Conservation (phyloP, 64 coral and sea anemone genomes). For the Anthopleura sola region DNA sequence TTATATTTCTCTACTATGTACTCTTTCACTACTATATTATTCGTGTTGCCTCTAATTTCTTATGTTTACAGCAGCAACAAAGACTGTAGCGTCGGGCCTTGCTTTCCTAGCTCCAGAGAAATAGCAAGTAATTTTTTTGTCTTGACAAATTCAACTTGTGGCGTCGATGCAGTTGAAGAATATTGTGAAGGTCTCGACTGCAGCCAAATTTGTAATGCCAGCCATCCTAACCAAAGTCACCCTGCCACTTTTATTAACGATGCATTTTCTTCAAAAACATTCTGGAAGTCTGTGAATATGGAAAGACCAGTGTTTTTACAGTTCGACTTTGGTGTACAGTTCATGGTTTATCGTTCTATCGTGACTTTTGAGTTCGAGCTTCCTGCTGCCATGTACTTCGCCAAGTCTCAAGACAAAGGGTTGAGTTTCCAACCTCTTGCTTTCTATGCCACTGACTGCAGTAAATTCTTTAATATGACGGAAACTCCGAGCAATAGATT, state of each 20-base stretch:
- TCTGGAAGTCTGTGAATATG: slow-evolving; percentile 60
- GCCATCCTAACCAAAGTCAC: neutral
- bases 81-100: slow-evolving; percentile 23
- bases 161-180: neutral
- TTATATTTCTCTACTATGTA: too few species aligned
- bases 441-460: slow-evolving; percentile 44
- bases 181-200: slow-evolving; percentile 29
- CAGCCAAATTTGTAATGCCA: slow-evolving; percentile 37
- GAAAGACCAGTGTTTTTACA: slow-evolving; percentile 49
- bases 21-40: neutral
- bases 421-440: neutral
- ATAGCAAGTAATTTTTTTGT: slow-evolving; percentile 28
- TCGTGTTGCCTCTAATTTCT: neutral
- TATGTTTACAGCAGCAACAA: neutral
- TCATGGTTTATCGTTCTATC: slow-evolving; percentile 32
- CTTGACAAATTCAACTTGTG: slow-evolving; percentile 53
- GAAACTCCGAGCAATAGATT: slow-evolving; percentile 16
- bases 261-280: neutral
- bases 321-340: slow-evolving; percentile 21
- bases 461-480: slow-evolving; percentile 34
- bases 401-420: slow-evolving; percentile 44
- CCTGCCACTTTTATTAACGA: slow-evolving; percentile 32
- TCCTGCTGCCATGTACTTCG: slow-evolving; percentile 51
- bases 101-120: slow-evolving; percentile 24
- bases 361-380: slow-evolving; percentile 34